Base-by-base conservation (phyloP, 2,797 vertebrate genomes). In the Chelmon rostratus region DNA sequence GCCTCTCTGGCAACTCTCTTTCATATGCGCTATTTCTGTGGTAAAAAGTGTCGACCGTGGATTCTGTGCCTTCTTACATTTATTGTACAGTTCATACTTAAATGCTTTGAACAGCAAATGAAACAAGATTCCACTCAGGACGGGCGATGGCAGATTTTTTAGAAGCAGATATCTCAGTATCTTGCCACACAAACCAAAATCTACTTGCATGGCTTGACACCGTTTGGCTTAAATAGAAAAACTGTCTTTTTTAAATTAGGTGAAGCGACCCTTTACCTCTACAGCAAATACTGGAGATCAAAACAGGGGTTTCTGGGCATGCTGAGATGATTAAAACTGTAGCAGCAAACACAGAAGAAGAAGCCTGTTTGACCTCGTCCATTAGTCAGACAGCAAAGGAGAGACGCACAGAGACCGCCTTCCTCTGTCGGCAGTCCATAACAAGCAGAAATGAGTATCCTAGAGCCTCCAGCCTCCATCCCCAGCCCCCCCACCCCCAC, bases 361-460 rank as follows among this genome's bases (percentile, higher is more conserved):
- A 75, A n/a, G 44, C 44, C 50, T 0, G 2, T 81, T 67, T 86
- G 83, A 79, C 82, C 68, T 42, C 35, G 50, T 85, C 76, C 78
- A 89, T 88, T 78, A 86, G 67, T 46, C 56, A 76, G 75, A 72
- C 61, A 12, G 65, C 50, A 12, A 44, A 65, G 37, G 63, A 76
- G 77, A 69, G 76, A 42, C 18, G 19, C 42, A 54, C 46, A 6
- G 46, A 53, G 79, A 63, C 37, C 25, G 18, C 50, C 49, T 52
- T 63, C 64, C 62, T 75, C 82, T 18, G 40, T 67, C 13, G 21
- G 59, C 76, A 71, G 86, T 77, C 76, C 73, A 73, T 84, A 86
- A 86, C 70, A 47, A 86, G 84, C 52, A 85, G 74, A 82, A 83
- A 83, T 73, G 65, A 87, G 58, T 73, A 64, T 79, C 63, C 49